A percentile compares a stretch with the other conserved stretches of the same genome.
Conservation (phyloP, 1,140 invertebrate species). For the Camponotus floridanus region DNA sequence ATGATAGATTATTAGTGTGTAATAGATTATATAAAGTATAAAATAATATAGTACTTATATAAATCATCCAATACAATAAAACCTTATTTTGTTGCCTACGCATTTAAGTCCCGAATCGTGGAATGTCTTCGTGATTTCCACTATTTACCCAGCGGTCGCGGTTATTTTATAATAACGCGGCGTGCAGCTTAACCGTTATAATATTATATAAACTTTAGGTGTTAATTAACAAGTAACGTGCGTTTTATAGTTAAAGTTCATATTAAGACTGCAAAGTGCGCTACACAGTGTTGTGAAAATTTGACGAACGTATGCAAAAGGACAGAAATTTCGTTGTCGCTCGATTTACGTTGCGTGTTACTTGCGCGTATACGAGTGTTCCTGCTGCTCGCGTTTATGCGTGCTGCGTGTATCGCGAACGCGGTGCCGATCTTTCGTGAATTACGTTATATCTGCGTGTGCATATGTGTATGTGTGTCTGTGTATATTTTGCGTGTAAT, state of each 20-base stretch:
- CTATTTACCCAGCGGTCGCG: conserved; percentile 72
- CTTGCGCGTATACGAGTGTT: background rate
- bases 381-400: background rate
- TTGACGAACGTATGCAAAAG: conserved; percentile 71
- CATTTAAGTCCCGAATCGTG: conserved; percentile 85
- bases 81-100: conserved; percentile 76
- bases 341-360: conserved; percentile 73
- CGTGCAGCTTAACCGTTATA: conserved; percentile 76
- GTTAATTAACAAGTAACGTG: conserved; percentile 83
- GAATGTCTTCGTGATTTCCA: conserved; percentile 85
- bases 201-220: conserved; percentile 82
- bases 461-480: background rate
- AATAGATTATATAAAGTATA: conserved; percentile 84
- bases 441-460: conserved; percentile 1
- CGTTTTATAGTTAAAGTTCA: conserved; percentile 81
- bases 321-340: conserved; percentile 82
- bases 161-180: conserved; percentile 76
- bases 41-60: conserved; percentile 83
- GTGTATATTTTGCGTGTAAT: background rate
- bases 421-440: background rate
- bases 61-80: conserved; percentile 79
- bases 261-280: conserved; percentile 78
- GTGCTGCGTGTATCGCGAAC: conserved; percentile 5
- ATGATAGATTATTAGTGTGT: conserved; percentile 80
- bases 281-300: conserved; percentile 15